A percentile compares a stretch with the other conserved stretches of the same genome.
These are phyloP conservation scores for Ciona savignyi DNA, from an alignment of 23 tunicate genomes.

Conservation along the genomic window DNA sequence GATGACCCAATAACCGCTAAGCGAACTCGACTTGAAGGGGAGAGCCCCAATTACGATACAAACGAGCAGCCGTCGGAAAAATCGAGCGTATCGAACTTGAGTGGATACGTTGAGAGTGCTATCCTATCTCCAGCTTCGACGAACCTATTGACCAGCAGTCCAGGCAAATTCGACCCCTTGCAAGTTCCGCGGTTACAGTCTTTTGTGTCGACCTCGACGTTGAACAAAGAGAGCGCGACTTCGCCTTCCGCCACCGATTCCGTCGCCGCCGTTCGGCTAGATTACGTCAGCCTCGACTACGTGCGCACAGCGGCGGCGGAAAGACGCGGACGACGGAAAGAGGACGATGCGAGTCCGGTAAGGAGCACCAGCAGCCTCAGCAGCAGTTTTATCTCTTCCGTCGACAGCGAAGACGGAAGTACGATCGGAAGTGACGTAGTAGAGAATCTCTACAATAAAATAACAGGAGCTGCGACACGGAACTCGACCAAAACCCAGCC, in stretches of 20 bases:
- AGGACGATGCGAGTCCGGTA: slow-evolving; percentile 4
- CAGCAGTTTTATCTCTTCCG: slow-evolving; percentile 49
- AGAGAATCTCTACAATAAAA: slow-evolving; percentile 43
- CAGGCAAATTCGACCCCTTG: slow-evolving; percentile 4
- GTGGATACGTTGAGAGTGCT: slow-evolving; percentile 55
- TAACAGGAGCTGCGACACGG: slow-evolving; percentile 16
- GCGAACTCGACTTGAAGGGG: neutral
- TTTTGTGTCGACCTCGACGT: slow-evolving; percentile 42
- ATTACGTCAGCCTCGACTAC: slow-evolving; percentile 52
- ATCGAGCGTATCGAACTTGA: slow-evolving; percentile 9
- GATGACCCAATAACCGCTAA: neutral
- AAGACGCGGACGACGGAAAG: slow-evolving; percentile 17
- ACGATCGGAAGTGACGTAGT: slow-evolving; percentile 67
- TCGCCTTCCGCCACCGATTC: neutral
- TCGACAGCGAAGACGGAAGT: slow-evolving; percentile 52
- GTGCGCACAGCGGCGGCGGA: slow-evolving; percentile 60
- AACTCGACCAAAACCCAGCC: slow-evolving; percentile 10
- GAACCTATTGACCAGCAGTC: slow-evolving; percentile 20
- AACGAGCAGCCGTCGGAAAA: neutral
- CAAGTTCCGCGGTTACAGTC: slow-evolving; percentile 28
- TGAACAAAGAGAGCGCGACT: slow-evolving; percentile 11
- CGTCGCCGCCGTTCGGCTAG: slow-evolving; percentile 12
- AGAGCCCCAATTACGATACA: neutral
- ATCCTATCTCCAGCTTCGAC: slow-evolving; percentile 18
- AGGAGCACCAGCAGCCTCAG: slow-evolving; percentile 49